Evolutionary conservation across 2,888 invertebrate species (phyloP).

Genomic region (Eulithis prunata): DNA sequence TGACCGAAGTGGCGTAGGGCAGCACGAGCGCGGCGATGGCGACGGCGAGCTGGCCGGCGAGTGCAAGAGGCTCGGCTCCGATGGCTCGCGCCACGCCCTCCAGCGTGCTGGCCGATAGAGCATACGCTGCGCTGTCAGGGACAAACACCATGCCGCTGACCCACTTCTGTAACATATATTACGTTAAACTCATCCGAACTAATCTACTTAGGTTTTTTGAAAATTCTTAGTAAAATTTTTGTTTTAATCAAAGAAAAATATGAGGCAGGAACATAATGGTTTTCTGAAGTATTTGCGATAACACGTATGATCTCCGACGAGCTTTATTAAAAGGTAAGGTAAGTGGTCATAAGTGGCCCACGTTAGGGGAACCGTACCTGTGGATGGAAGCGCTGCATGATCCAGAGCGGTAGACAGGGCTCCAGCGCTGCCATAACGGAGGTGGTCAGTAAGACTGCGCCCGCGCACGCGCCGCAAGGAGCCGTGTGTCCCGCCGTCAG

Average conservation of each 20-base stretch:
- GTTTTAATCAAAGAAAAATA: no score
- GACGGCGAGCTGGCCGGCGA: slow-evolving; percentile 63
- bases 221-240: no score
- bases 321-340: no score
- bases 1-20: slow-evolving; percentile 58
- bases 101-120: slow-evolving; percentile 60
- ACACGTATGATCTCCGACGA: no score
- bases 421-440: slow-evolving; percentile 76
- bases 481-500: slow-evolving; percentile 48
- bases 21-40: slow-evolving; percentile 58
- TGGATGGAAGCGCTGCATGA: slow-evolving; percentile 61
- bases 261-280: no score
- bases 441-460: slow-evolving; percentile 72
- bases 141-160: slow-evolving; percentile 70
- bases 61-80: slow-evolving; percentile 66
- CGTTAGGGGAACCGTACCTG: slow-evolving; percentile 35
- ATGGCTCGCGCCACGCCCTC: slow-evolving; percentile 57
- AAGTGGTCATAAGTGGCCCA: no score
- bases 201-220: no score
- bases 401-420: slow-evolving; percentile 73
- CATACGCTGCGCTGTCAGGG: slow-evolving; percentile 75
- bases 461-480: slow-evolving; percentile 61
- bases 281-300: no score
- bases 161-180: slow-evolving; percentile 58
- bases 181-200: not conserved